Evolutionary conservation across 2,888 invertebrate species (phyloP), one percentile per base, ranked within the genome.

Genomic region (Smittia sp.): DNA sequence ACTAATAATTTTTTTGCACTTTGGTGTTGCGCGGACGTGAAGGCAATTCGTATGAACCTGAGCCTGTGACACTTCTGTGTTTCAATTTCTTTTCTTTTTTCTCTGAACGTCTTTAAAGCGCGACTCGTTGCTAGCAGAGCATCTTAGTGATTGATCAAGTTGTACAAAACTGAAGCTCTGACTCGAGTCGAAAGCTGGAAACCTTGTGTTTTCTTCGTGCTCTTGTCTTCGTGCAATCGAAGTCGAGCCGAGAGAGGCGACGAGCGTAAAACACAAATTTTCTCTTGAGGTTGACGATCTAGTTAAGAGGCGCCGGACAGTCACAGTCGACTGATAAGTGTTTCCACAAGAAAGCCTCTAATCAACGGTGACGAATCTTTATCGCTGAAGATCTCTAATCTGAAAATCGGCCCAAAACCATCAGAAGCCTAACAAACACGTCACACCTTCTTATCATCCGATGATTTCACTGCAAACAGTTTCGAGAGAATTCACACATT

Each of bases 51-150:
- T 32, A 9, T 32, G n/a, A n/a, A n/a, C n/a, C n/a, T 32, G 32
- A 32, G 9, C 3, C 32, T 6, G 9, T 9, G 32, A 32, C 32
- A 32, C 32, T 32, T 32, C 3, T 32, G 32, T 32, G 32, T 3
- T 32, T n/a, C 2, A 46, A 46, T 7, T n/a, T 46, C 6, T 46
- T 3, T 13, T 46, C 6, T 46, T 46, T 46, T 46, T 46, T 46
- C 6, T 6, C n/a, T 15, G 32, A 32, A 32, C 32, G 32, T 32
- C 9, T 32, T 32, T 6, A 6, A 15, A 20, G 2, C 58, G 58
- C 58, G 58, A 15, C 58, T 58, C 58, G 58, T 58, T 58, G 20
- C 58, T 13, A 58, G 58, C 20, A 58, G 58, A 58, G 58, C 58
- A 58, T 58, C 58, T 58, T 13, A 22, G 9, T 7, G 24, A 58